phyloP scores from a whole-genome alignment of 2,797 vertebrate genomes.

The Falco cherrug region DNA sequence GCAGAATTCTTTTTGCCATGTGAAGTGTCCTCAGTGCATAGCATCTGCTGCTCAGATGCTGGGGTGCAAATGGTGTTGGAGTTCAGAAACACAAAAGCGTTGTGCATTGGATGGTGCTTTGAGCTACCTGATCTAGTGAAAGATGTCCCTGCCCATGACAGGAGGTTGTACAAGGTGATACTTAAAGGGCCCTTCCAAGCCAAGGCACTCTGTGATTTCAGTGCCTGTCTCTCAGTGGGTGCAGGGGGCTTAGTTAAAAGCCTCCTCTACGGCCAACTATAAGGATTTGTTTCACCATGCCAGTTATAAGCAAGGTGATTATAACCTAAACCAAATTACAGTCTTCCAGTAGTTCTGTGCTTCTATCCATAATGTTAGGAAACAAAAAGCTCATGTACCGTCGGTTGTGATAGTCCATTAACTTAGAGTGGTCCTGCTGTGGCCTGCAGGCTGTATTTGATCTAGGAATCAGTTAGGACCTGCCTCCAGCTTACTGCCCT shows the following conservation, averaged over 20 bases:
- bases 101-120: not conserved
- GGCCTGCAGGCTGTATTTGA: not conserved
- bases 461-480: not conserved
- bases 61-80: not conserved
- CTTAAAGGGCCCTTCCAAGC: not conserved
- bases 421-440: not conserved
- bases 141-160: not conserved
- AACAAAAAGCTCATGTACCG: not conserved
- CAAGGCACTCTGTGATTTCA: not conserved
- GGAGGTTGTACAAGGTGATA: not conserved
- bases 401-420: not conserved
- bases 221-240: not conserved
- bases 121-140: not conserved
- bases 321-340: not conserved
- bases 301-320: not conserved
- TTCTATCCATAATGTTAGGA: not conserved
- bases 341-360: not conserved
- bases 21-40: not conserved
- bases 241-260: not conserved
- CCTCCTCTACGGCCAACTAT: not conserved
- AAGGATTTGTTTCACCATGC: not conserved
- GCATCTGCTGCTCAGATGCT: not conserved
- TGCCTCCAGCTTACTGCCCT: fast-evolving
- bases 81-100: not conserved
- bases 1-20: not conserved